Conservation (phyloP, 2,888 invertebrate species). For the Drosophila percnosoma region DNA sequence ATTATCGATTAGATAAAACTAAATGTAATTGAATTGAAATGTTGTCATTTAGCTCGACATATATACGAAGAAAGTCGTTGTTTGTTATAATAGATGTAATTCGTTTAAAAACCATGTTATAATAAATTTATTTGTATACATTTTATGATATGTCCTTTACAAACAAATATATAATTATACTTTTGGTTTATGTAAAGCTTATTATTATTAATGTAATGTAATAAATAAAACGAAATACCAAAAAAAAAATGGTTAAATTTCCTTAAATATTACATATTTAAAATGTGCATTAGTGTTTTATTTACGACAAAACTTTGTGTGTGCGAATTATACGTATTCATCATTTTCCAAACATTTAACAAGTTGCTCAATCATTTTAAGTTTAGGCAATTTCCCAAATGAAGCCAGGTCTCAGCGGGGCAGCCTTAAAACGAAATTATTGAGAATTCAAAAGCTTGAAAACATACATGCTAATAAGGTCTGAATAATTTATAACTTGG, state of each 20-base stretch:
- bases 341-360: conserved; percentile 31
- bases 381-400: conserved; percentile 1
- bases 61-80: conserved; percentile 39
- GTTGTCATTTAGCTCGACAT: conserved; percentile 58
- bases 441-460: conserved; percentile 5
- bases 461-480: conserved; percentile 54
- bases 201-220: conserved; percentile 38
- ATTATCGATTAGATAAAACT: background rate
- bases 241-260: background rate
- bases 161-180: conserved; percentile 19
- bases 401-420: conserved; percentile 5
- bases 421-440: background rate
- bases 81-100: conserved; percentile 38
- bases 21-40: conserved; percentile 49
- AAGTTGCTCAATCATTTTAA: conserved; percentile 58
- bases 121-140: conserved; percentile 29
- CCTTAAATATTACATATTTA: background rate
- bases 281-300: conserved; percentile 1
- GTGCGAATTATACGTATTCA: conserved; percentile 3
- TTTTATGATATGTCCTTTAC: conserved; percentile 19
- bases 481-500: conserved; percentile 52
- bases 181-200: conserved; percentile 36
- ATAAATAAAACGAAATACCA: conserved; percentile 35
- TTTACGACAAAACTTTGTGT: background rate
- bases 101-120: conserved; percentile 23